Evolutionary conservation across 2,113 vertebrate genomes (phyloP), one percentile per base, ranked within the genome.

Genomic region (Corythornis cristatus): DNA sequence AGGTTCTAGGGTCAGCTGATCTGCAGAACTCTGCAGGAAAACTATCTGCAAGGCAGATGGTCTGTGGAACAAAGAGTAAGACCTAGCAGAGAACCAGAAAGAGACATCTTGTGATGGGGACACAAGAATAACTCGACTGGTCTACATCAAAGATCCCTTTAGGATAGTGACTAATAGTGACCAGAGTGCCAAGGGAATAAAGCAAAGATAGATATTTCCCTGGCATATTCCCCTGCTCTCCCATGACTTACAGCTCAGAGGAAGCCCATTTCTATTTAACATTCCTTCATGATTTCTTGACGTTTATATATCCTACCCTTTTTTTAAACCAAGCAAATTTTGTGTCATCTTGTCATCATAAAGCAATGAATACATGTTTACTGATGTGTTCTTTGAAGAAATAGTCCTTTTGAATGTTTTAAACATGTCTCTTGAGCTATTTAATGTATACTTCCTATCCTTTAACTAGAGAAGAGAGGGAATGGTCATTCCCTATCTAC

Each of bases 1-100:
- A 78, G 10, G 23, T 94, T 94, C 75, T 90, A 37, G 83, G 76
- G 91, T 91, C 88, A 88, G 58, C 62, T 85, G 87, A 90, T 82
- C 60, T 37, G 37, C 93, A 90, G 62, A 86, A 74, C 25, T 71
- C 67, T 29, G 46, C 56, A 90, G 82, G 64, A 91, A 72, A 92
- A 78, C 18, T 60, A 4, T 43, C 66, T 89, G 29, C 54, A 82
- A 78, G 62, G 33, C 17, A 58, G 13, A 0, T 85, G 51, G 66
- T 25, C 17, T 43, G 26, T 37, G n/a, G 46, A 78, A 54, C 61
- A 90, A 85, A 87, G 58, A 68, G 11, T 53, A 57, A 87, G 62
- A 68, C 5, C 13, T 29, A 61, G 50, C 53, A 90, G 33, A 90
- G 61, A 75, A 46, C 14, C 3, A 3, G 56, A 83, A 79, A 67